Base-by-base conservation (phyloP, 1,140 invertebrate genomes). In the Teleogryllus occipitalis region DNA sequence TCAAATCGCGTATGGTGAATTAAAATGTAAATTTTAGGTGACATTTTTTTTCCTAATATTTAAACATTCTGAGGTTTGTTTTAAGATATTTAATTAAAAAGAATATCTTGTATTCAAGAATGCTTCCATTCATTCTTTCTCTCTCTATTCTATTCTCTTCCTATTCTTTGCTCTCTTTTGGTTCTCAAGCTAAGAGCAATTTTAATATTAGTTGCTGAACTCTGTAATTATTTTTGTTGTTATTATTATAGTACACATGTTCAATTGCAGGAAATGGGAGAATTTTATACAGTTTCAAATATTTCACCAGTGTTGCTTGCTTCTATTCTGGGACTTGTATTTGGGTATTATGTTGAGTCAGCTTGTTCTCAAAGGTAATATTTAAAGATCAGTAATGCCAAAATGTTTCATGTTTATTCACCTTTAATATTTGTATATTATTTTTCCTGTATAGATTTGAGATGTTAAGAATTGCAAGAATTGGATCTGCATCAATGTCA, bases 351-450 rank as follows among this genome's bases (percentile, higher is more conserved):
- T 76, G 78, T 83, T 27, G 83, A 83, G 78, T 76, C 46, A 14
- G 80, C 82, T 74, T 82, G 81, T 80, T 76, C 78, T 73, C 82
- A 82, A 80, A 82, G 83, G 83, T 83, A 81, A 65, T 8, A n/a
- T 78, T 22, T n/a, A 7, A 18, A 74, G 7, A 12, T 14, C 48
- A 7, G 47, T 18, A 39, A 78, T 48, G 47, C 65, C 12, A 80
- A 8, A 65, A 46, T 65, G n/a, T 14, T 65, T 14, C 54, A 39
- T n/a, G 47, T 22, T 72, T 78, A 72, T 73, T 10, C 47, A 47
- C n/a, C 10, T 74, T 46, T 21, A 7, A 39, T 39, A 39, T 39
- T 39, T 8, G 72, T 27, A 18, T 77, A 48, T 15, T 1, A n/a
- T 46, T 7, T 46, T n/a, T 77, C 77, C 6, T 10, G 76, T 80